These are phyloP conservation scores for Benitochromis conjunctus DNA, from an alignment of 2,113 vertebrate species.

Conservation along the genomic window DNA sequence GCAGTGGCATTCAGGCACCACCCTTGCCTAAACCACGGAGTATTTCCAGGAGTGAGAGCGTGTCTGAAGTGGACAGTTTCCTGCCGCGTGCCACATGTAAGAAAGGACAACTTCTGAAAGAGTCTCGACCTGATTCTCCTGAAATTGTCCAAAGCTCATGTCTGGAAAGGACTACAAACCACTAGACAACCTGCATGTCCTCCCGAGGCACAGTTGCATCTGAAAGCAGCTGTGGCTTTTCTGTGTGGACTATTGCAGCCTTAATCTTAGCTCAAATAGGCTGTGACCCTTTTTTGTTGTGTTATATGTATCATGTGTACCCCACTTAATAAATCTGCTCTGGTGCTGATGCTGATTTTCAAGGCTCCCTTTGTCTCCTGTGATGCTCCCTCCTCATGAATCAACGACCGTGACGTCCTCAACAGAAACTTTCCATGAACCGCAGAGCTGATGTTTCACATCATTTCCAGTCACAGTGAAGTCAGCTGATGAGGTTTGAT, in stretches of 20 bases:
- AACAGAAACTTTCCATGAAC: slow-evolving; percentile 25
- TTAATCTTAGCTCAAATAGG: background rate
- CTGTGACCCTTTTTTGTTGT: background rate
- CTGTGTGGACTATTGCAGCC: background rate
- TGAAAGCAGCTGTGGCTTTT: background rate
- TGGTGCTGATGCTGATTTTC: background rate
- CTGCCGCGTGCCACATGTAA: background rate
- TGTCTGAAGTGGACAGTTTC: background rate
- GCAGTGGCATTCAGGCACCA: background rate
- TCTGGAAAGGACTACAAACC: background rate
- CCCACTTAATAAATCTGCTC: background rate
- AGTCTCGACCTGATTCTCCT: background rate
- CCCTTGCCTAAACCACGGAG: background rate
- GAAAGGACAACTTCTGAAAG: background rate
- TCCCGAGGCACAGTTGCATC: background rate
- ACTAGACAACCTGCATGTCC: background rate
- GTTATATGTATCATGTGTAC: background rate
- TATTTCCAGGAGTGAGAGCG: background rate
- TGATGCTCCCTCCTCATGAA: background rate
- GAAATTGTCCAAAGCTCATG: background rate
- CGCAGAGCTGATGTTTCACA: slow-evolving; percentile 7
- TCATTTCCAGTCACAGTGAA: slow-evolving; percentile 38
- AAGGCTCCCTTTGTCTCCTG: slow-evolving; percentile 20
- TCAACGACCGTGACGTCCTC: background rate
- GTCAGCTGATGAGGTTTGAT: slow-evolving; percentile 49